Evolutionary conservation across 1,140 invertebrate genomes (phyloP), one percentile per base, ranked within the genome.

Genomic region (Tetragonula clypearis): DNA sequence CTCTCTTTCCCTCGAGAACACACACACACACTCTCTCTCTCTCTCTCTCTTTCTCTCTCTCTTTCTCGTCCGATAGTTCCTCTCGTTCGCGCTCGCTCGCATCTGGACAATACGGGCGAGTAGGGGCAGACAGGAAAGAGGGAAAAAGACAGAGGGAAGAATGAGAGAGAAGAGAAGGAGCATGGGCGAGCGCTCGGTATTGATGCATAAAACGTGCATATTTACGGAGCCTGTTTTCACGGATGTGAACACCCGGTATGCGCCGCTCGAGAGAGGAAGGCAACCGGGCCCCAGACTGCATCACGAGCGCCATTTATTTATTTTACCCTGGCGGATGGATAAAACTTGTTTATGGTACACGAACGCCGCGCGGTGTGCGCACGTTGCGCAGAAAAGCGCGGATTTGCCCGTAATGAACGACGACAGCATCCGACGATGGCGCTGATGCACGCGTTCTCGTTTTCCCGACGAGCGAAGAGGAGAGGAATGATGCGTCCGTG

Each of bases 181-280:
- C 86, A 73, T 69, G 55, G 71, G 66, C 74, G 86, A 84, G 79
- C 68, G 83, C 83, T 56, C 76, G 87, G 84, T 93, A 93, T 94
- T 92, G 92, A 93, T 93, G 93, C 92, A 93, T 93, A 94, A 93
- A 94, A 94, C 92, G 89, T 92, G 93, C 90, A 93, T 94, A 93
- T 93, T 93, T 93, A 92, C 91, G 92, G 91, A 92, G 93, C 92
- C 93, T 93, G 93, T 94, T 94, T 94, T 94, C 93, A 94, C 93
- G 93, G 93, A 94, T 93, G 92, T 94, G 93, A 94, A 93, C 93
- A 94, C 91, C 92, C 92, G 93, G 93, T 94, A 94, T 94, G 93
- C 92, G 90, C 90, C 87, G 85, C 71, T 78, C 78, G 78, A 77
- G 78, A 87, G 89, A 92, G 90, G 90, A 90, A 90, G 90, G 88